These are phyloP conservation scores for Aselliscus stoliczkanus DNA, from an alignment of 2,797 vertebrate species.

Conservation along the genomic window DNA sequence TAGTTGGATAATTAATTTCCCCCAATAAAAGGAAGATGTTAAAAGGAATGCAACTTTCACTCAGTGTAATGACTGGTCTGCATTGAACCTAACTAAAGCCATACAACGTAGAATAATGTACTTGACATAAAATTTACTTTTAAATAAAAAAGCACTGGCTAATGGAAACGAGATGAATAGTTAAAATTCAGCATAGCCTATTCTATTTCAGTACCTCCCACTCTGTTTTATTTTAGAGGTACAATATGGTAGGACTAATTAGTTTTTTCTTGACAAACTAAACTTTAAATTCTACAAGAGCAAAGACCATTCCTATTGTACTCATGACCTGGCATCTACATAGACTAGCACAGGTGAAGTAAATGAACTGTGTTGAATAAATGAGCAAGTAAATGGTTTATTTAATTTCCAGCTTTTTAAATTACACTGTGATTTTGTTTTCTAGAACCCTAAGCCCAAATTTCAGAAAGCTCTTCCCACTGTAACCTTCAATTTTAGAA, in stretches of 20 bases:
- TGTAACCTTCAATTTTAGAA: not conserved
- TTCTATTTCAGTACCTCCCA: not conserved
- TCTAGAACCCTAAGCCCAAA: not conserved
- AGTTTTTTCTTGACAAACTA: not conserved
- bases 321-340: not conserved
- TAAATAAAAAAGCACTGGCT: not conserved
- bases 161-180: not conserved
- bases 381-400: not conserved
- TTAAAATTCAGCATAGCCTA: not conserved
- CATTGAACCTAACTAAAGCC: not conserved
- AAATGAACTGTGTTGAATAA: not conserved
- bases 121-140: not conserved
- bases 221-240: not conserved
- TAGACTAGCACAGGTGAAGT: not conserved
- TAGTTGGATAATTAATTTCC: not conserved
- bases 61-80: not conserved
- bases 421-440: not conserved
- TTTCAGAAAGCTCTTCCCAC: not conserved
- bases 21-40: not conserved
- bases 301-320: not conserved
- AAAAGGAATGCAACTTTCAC: not conserved
- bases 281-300: not conserved
- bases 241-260: not conserved
- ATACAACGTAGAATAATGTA: not conserved
- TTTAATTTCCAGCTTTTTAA: not conserved